Percentiles rank a stretch among this genome's conserved stretches.
phyloP scores from a whole-genome alignment of 1,140 invertebrate species.

The Drosophila seguyi region DNA sequence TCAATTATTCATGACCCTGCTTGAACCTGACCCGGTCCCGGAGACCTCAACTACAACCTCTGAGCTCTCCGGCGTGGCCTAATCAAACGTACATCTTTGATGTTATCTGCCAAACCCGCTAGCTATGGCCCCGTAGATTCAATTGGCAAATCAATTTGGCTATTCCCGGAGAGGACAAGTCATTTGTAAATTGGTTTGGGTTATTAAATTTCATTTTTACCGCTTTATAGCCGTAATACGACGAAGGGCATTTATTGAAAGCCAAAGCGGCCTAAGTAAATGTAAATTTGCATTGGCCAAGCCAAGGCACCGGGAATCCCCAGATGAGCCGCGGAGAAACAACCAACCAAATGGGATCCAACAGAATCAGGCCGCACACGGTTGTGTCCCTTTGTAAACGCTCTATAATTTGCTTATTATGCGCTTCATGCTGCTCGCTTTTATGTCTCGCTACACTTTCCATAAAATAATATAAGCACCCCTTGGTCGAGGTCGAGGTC shows the following conservation, averaged over 20 bases:
- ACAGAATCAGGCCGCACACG: neutral
- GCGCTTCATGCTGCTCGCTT: slow-evolving; percentile 72
- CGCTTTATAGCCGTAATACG: slow-evolving; percentile 71
- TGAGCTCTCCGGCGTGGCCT: neutral
- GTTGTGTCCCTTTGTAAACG: slow-evolving; percentile 77
- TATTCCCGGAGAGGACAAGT: slow-evolving; percentile 43
- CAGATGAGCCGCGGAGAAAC: slow-evolving; percentile 1
- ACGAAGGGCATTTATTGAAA: slow-evolving; percentile 75
- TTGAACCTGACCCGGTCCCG: slow-evolving; percentile 1
- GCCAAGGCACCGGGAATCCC: slow-evolving; percentile 11
- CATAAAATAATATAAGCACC: slow-evolving; percentile 64
- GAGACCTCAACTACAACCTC: neutral
- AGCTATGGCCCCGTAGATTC: slow-evolving; percentile 28
- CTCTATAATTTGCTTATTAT: slow-evolving; percentile 83
- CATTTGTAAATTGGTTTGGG: slow-evolving; percentile 68
- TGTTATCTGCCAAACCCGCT: slow-evolving; percentile 25
- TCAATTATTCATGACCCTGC: slow-evolving; percentile 19
- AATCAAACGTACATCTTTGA: slow-evolving; percentile 43
- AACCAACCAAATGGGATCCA: slow-evolving; percentile 14
- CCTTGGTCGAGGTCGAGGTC: slow-evolving; percentile 15
- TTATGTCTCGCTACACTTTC: slow-evolving; percentile 72
- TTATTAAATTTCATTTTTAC: slow-evolving; percentile 72
- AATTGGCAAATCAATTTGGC: slow-evolving; percentile 33
- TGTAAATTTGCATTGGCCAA: slow-evolving; percentile 71
- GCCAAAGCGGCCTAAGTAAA: slow-evolving; percentile 56